phyloP scores from a whole-genome alignment of 1,140 invertebrate species.

The Xylocopa sonorina region DNA sequence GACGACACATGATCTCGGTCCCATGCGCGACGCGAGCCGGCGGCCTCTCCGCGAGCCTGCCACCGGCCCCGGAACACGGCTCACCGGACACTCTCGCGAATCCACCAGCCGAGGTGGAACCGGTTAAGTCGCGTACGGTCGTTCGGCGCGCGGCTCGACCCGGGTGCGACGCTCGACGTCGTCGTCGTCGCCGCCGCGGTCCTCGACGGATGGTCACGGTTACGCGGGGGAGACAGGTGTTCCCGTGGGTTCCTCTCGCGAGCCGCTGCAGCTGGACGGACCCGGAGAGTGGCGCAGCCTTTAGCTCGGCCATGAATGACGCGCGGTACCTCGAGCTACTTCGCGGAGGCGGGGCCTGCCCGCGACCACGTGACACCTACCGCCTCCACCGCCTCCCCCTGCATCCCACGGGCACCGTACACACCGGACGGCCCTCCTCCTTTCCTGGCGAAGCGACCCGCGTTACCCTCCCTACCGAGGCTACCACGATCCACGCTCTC shows the following conservation, averaged over 20 bases:
- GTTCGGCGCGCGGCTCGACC: conserved; percentile 25
- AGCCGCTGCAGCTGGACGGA: conserved; percentile 72
- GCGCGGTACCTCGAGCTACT: conserved; percentile 71
- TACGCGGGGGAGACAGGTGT: conserved; percentile 70
- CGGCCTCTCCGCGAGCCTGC: conserved; percentile 41
- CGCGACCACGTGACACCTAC: conserved; percentile 77
- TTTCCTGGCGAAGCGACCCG: conserved; percentile 26
- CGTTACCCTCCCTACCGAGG: conserved; percentile 17
- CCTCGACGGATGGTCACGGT: conserved; percentile 53
- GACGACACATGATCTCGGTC: conserved; percentile 28
- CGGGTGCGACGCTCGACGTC: conserved; percentile 37
- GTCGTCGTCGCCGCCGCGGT: conserved; percentile 28
- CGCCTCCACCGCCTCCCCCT: conserved; percentile 69
- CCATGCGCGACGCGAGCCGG: conserved; percentile 40
- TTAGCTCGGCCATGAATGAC: conserved; percentile 81
- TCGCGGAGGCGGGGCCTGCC: conserved; percentile 78
- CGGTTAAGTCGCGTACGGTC: background rate
- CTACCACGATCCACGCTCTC: background rate
- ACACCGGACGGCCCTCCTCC: conserved; percentile 26
- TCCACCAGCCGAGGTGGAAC: background rate
- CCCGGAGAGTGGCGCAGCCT: conserved; percentile 76
- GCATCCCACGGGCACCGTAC: conserved; percentile 19
- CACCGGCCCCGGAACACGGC: conserved; percentile 39
- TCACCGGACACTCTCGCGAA: conserved; percentile 44
- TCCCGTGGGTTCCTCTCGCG: conserved; percentile 63